Percentiles rank a stretch among this genome's conserved stretches.
These are phyloP conservation scores for Phragmatobia fuliginosa DNA, from an alignment of 2,888 invertebrate species.

Conservation along the genomic window DNA sequence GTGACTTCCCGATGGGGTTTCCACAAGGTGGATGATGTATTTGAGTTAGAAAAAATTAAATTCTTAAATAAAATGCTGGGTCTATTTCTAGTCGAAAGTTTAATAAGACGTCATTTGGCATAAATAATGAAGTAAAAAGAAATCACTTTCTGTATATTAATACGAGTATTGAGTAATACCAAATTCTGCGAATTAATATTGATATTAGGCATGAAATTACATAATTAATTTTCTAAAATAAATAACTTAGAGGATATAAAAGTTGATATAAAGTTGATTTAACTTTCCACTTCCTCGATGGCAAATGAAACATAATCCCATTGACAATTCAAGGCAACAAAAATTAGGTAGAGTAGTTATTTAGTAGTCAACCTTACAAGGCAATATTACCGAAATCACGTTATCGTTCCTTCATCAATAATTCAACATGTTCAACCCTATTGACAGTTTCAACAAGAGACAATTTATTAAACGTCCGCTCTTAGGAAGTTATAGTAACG, in stretches of 20 bases:
- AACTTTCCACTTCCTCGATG: background rate
- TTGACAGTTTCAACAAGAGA: background rate
- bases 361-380: background rate
- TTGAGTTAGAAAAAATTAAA: background rate
- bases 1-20: too few relatives aligned
- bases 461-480: constrained; percentile 7
- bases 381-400: background rate
- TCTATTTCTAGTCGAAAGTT: background rate
- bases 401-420: background rate
- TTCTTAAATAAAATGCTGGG: too few relatives aligned
- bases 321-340: background rate
- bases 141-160: background rate
- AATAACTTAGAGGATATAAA: constrained; percentile 3
- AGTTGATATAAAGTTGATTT: background rate
- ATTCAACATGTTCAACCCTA: background rate
- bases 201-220: background rate
- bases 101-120: background rate
- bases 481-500: constrained; percentile 17
- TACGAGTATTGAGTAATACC: background rate
- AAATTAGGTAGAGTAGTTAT: background rate
- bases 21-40: too few relatives aligned
- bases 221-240: background rate
- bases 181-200: background rate
- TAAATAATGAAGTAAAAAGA: background rate
- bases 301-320: background rate